Evolutionary conservation across 35 echinoderm and acorn worm species (phyloP).

Genomic region (Lytechinus variegatus): DNA sequence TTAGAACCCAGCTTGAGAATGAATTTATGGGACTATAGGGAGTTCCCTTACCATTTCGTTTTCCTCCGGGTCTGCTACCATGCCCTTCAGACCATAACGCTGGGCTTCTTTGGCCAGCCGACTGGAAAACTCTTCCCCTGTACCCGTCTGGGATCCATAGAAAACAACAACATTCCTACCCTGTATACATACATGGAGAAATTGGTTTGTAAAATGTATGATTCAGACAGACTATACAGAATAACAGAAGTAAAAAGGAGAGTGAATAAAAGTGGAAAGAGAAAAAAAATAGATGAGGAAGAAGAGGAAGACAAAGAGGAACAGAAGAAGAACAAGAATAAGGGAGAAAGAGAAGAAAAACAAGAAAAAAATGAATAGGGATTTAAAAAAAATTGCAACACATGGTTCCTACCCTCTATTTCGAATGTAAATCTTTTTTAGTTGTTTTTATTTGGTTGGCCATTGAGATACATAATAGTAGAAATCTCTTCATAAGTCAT

Average conservation of each 20-base stretch:
- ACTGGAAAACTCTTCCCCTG: conserved; percentile 93
- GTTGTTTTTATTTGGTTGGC: no score
- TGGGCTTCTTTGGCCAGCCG: conserved; percentile 88
- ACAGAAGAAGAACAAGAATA: no score
- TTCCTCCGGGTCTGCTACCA: conserved; percentile 93
- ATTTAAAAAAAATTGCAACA: no score
- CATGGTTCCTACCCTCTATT: no score
- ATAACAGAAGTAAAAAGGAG: neutral
- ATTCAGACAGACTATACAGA: neutral
- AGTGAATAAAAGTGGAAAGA: no score
- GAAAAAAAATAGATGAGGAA: no score
- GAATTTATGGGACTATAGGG: neutral
- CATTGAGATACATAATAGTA: no score
- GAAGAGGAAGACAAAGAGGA: no score
- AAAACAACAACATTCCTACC: conserved; percentile 90
- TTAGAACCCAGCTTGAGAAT: neutral
- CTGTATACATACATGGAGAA: conserved; percentile 42
- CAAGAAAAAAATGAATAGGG: no score
- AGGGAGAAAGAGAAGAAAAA: no score
- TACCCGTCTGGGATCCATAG: conserved; percentile 98
- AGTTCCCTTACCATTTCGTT: conserved; percentile 83
- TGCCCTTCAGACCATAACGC: conserved; percentile 90
- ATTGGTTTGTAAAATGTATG: neutral
- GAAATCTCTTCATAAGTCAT: no score
- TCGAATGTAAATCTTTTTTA: no score